phyloP scores from a whole-genome alignment of 2,888 invertebrate genomes.

The Lycia hirtaria region DNA sequence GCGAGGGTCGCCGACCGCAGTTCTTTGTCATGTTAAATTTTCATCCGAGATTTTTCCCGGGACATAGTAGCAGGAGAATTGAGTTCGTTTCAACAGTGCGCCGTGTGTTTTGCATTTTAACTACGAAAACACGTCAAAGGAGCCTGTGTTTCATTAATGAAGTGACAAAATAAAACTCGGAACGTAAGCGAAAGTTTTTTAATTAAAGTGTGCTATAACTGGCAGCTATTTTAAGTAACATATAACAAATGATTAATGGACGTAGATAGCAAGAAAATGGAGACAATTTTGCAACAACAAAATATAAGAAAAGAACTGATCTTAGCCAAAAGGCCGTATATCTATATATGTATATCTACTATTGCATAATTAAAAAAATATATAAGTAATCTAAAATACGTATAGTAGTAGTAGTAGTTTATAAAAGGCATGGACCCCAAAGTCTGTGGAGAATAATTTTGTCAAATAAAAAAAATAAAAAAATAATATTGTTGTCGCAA shows the following conservation, averaged over 20 bases:
- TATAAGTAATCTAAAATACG: too few relatives aligned
- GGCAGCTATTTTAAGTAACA: background rate
- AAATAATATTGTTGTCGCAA: too few relatives aligned
- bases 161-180: conserved; percentile 14
- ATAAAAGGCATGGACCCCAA: too few relatives aligned
- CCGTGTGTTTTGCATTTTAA: conserved; percentile 34
- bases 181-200: conserved; percentile 7
- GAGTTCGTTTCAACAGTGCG: conserved; percentile 28
- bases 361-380: too few relatives aligned
- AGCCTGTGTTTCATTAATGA: conserved; percentile 20
- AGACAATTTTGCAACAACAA: too few relatives aligned
- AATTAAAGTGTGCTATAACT: conserved; percentile 2
- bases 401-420: too few relatives aligned
- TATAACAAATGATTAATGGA: background rate
- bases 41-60: conserved; percentile 37
- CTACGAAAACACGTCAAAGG: conserved; percentile 27
- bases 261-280: too few relatives aligned
- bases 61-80: conserved; percentile 33
- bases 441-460: too few relatives aligned
- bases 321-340: too few relatives aligned
- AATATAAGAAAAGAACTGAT: too few relatives aligned
- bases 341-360: too few relatives aligned
- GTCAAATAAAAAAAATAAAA: too few relatives aligned
- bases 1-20: conserved; percentile 20
- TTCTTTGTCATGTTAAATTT: conserved; percentile 42